Evolutionary conservation across 2,888 invertebrate genomes (phyloP), one percentile per base, ranked within the genome.

Genomic region (Alloplasta piceator): DNA sequence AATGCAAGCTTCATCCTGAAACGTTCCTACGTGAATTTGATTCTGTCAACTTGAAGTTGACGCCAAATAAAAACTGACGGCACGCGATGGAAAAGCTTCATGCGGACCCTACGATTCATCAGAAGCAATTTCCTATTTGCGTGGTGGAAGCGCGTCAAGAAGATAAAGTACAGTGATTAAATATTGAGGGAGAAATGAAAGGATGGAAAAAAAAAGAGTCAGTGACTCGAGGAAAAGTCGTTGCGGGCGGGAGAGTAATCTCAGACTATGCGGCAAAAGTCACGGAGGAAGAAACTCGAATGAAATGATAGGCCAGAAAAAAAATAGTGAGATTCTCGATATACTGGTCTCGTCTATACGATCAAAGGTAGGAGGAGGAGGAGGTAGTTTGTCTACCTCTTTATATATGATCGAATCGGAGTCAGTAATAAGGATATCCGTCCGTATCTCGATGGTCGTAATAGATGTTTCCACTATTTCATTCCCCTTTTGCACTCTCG

Each of bases 401-500:
- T 38, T 43, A n/a, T 39, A 58, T 46, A 72, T 67, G 72, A 63
- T 75, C 75, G 63, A 78, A 75, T 67, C 26, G 55, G 66, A 67
- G 46, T 58, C 78, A 63, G 78, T 72, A 82, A 82, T 82, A 78
- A 82, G 82, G 82, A 82, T 61, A 78, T 82, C 78, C 82, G 78
- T 70, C 64, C 56, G 26, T 67, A 78, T 75, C 78, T 66, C 70
- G 78, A 74, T 74, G 60, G 61, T 60, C 71, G 71, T 71, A 74
- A 81, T 77, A 72, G 66, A 76, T 68, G 78, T 75, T 78, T 72
- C 61, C 56, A 78, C 74, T 16, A 72, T 78, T 82, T 81, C 60
- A 80, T 79, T 63, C 46, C 10, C 26, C 26, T 26, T 2, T 12
- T 14, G 46, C 48, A 26, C 73, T 39, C 70, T 56, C 52, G 16